Evolutionary conservation across 1,140 invertebrate species (phyloP).

Genomic region (Pachyrhynchus sulphureomaculatus): DNA sequence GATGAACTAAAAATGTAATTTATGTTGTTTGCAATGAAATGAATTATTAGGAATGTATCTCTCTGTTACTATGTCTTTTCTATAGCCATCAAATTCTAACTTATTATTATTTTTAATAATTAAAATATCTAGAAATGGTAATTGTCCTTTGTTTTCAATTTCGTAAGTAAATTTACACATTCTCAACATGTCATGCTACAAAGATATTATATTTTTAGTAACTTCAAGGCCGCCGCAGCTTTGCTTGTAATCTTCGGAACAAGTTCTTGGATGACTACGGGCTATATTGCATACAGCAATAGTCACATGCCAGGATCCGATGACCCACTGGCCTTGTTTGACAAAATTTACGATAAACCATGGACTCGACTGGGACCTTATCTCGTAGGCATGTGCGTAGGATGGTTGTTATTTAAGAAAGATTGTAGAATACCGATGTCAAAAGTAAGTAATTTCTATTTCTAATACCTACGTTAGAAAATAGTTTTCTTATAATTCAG

Average conservation of each 20-base stretch:
- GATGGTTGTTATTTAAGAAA: constrained; percentile 79
- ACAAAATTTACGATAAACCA: constrained; percentile 86
- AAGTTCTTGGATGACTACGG: constrained; percentile 76
- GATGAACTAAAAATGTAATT: no score
- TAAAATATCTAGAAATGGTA: no score
- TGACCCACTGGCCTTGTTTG: constrained; percentile 79
- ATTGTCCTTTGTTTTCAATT: no score
- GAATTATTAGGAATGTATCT: no score
- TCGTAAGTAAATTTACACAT: no score
- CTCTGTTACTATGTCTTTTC: no score
- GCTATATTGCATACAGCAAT: constrained; percentile 74
- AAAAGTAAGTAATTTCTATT: constrained; percentile 55
- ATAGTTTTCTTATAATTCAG: no score
- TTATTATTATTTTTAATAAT: no score
- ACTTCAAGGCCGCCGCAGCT: constrained; percentile 70
- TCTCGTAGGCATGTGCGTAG: constrained; percentile 78
- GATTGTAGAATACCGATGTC: constrained; percentile 76
- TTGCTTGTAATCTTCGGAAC: constrained; percentile 65
- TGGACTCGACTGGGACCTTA: constrained; percentile 83
- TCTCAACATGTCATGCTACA: no score
- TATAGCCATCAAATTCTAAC: no score
- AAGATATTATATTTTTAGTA: no score
- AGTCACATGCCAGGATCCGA: constrained; percentile 77
- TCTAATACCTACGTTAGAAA: constrained; percentile 3
- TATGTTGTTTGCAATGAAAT: no score